Evolutionary conservation across 2,113 vertebrate genomes (phyloP).

Genomic region (Trematomus loennbergii): DNA sequence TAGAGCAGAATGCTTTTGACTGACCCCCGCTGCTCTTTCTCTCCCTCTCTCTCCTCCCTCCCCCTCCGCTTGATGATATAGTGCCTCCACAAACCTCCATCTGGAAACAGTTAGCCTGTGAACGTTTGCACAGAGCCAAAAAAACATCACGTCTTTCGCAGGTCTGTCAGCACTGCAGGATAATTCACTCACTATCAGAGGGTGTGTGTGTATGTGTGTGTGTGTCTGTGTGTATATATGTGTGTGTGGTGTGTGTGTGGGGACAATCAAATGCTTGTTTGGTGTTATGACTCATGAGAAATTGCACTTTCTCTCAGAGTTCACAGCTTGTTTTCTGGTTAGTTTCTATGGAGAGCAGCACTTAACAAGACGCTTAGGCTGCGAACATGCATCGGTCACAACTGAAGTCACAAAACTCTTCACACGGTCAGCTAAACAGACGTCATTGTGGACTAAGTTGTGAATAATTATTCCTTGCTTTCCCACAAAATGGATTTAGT

Average conservation of each 20-base stretch:
- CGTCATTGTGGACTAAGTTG: too few species aligned
- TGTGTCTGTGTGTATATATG: too few species aligned
- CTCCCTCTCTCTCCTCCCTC: constrained; percentile 10
- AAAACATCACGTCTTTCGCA: constrained; percentile 44
- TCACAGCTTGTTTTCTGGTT: constrained; percentile 4
- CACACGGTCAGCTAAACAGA: too few species aligned
- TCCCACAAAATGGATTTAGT: too few species aligned
- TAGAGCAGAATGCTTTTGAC: constrained; percentile 77
- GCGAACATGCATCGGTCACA: too few species aligned
- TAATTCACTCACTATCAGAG: constrained; percentile 9
- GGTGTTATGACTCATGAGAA: constrained; percentile 43
- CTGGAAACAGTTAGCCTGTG: constrained; percentile 78
- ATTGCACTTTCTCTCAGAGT: neutral
- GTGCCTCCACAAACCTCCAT: constrained; percentile 67
- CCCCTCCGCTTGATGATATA: constrained; percentile 61
- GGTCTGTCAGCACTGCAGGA: constrained; percentile 42
- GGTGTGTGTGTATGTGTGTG: too few species aligned
- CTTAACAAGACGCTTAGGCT: too few species aligned
- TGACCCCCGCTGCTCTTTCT: constrained; percentile 63
- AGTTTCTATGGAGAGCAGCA: constrained; percentile 1
- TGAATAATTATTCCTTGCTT: too few species aligned
- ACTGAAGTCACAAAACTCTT: too few species aligned
- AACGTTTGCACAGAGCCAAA: constrained; percentile 68
- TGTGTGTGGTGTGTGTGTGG: too few species aligned
- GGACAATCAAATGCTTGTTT: constrained; percentile 21